Evolutionary conservation across 2,113 vertebrate species (phyloP), one percentile per base, ranked within the genome.

Genomic region (Eidolon helvum): DNA sequence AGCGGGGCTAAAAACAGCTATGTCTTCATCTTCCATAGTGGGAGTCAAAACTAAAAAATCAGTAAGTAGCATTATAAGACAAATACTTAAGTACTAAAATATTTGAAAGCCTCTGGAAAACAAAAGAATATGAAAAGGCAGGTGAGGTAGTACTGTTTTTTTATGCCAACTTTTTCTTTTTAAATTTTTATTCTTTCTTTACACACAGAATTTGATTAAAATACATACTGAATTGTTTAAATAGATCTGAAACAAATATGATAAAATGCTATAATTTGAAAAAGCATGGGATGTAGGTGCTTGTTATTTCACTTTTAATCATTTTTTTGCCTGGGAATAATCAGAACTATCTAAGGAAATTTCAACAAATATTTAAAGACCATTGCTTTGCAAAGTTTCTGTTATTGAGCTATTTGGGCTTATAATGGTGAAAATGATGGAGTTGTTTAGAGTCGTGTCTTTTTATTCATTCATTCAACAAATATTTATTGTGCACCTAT

Each of bases 321-420:
- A 19, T 22, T 50, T 50, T 50, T 50, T 24, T 63, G 2, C 22
- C 86, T 63, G 19, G 26, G 38, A 92, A 65, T 12, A 86, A 66
- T 89, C 15, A 95, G 18, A 82, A 12, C 5, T 50, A 45, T 28
- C 26, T 65, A 96, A 91, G 26, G 14, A 75, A 93, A 90, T 59
- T 30, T 66, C 38, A 74, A 93, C 40, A 43, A 91, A 83, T 78
- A 91, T n/a, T 48, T 90, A 90, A 93, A 89, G 12, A 78, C 30
- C 24, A 16, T 35, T 85, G n/a, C 4, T 74, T 95, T 77, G 43
- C 50, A 85, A 40, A 5, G 19, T 79, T 43, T 91, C 53, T 33
- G 26, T 75, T 50, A 48, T 55, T 84, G 38, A 12, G 40, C 50
- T 40, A 43, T 74, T 86, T 89, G 40, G 53, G 16, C 66, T 82